Percentiles rank a stretch among this genome's conserved stretches.
Evolutionary conservation across 1,140 invertebrate species (phyloP).

Genomic region (Ceratina calcarata): DNA sequence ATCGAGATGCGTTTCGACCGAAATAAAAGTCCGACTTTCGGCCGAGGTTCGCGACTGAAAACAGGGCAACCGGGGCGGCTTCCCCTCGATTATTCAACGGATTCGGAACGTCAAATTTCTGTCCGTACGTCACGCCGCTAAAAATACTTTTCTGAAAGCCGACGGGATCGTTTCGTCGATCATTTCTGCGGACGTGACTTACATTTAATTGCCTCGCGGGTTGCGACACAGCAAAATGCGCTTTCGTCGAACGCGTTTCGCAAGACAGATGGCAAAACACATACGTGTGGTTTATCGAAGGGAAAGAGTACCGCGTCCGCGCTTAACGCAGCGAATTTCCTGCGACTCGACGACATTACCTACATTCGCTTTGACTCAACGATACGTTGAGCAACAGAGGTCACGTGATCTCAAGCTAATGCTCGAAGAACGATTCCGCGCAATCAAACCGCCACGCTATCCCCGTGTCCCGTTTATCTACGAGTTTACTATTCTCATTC

Average conservation of each 20-base stretch:
- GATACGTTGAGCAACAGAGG: neutral
- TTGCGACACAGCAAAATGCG: neutral
- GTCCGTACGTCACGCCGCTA: too few relatives aligned
- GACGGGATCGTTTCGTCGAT: neutral
- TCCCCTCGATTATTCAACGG: too few relatives aligned
- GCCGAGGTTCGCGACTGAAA: neutral
- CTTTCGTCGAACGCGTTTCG: neutral
- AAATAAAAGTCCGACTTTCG: conserved; percentile 59
- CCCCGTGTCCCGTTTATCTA: neutral
- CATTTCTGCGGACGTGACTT: neutral
- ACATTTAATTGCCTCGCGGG: neutral
- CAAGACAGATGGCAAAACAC: neutral
- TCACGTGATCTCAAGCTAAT: conserved; percentile 2
- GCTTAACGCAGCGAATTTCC: neutral
- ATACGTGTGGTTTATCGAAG: neutral
- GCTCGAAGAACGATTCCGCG: conserved; percentile 5
- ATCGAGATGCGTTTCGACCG: conserved; percentile 48
- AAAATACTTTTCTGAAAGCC: too few relatives aligned
- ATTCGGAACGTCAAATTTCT: too few relatives aligned
- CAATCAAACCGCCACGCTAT: conserved; percentile 5
- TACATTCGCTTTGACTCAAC: conserved; percentile 1
- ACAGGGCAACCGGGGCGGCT: too few relatives aligned
- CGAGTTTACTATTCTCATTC: neutral
- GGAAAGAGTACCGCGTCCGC: neutral
- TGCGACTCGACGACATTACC: neutral